A percentile compares a stretch with the other conserved stretches of the same genome.
These are phyloP conservation scores for Azemiops feae DNA, from an alignment of 2,113 vertebrate genomes.

Conservation along the genomic window DNA sequence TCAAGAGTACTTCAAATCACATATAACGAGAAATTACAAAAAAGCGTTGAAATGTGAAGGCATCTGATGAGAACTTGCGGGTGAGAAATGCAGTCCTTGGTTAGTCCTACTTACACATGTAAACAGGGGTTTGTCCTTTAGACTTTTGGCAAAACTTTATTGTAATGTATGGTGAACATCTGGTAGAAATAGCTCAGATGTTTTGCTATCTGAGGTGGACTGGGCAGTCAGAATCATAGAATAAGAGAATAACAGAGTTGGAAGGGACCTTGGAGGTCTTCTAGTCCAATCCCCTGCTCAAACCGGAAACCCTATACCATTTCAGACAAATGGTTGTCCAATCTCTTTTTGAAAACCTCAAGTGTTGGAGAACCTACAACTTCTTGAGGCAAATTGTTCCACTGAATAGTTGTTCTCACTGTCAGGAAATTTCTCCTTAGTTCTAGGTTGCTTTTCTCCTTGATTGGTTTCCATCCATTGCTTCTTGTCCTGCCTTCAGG, in stretches of 20 bases:
- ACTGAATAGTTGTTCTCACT: background rate
- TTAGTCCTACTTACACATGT: background rate
- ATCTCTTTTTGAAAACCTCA: too few species aligned
- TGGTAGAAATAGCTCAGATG: background rate
- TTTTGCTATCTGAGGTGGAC: background rate
- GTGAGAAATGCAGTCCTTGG: background rate
- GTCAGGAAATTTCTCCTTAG: background rate
- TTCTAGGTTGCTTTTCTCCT: background rate
- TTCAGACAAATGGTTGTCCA: background rate
- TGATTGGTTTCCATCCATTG: background rate
- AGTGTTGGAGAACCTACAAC: background rate
- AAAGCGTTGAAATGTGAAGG: background rate
- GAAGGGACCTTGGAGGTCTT: background rate
- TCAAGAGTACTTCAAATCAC: slow-evolving; percentile 18
- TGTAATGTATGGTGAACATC: background rate
- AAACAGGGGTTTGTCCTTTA: background rate
- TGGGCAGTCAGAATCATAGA: background rate
- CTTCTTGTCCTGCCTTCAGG: too few species aligned
- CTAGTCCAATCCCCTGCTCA: too few species aligned
- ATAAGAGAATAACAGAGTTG: background rate
- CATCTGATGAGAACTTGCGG: background rate
- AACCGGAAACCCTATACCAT: background rate
- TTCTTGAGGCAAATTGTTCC: background rate
- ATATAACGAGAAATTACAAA: slow-evolving; percentile 13
- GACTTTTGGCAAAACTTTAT: background rate